Conservation (phyloP, 2,888 invertebrate genomes). For the Phaedon cochleariae region DNA sequence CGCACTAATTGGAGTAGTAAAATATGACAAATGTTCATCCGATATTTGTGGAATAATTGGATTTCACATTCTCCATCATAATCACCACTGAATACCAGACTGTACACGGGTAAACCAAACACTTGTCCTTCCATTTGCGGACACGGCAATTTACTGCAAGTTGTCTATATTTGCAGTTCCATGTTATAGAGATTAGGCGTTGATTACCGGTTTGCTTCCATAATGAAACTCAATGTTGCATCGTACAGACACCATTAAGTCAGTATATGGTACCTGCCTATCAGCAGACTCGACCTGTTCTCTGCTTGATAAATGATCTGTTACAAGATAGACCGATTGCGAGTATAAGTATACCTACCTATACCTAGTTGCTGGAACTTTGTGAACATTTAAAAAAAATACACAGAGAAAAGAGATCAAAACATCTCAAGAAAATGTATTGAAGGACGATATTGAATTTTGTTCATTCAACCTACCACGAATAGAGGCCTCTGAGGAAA, state of each 20-base stretch:
- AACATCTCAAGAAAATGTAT: too few relatives aligned
- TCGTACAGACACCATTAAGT: constrained; percentile 31
- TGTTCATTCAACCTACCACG: too few relatives aligned
- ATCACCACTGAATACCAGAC: constrained; percentile 6
- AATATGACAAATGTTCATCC: too few relatives aligned
- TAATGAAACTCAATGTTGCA: constrained; percentile 33
- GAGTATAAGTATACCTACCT: too few relatives aligned
- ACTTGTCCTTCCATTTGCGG: constrained; percentile 25
- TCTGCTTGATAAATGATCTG: constrained; percentile 35
- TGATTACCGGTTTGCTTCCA: constrained; percentile 31
- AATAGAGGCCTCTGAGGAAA: too few relatives aligned
- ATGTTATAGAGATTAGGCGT: constrained; percentile 31
- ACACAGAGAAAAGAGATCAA: too few relatives aligned
- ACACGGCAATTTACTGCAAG: constrained; percentile 24
- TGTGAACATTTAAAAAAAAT: too few relatives aligned
- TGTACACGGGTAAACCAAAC: constrained; percentile 9
- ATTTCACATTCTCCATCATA: constrained; percentile 5
- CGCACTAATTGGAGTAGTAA: too few relatives aligned
- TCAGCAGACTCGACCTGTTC: constrained; percentile 26
- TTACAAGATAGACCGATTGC: constrained; percentile 29
- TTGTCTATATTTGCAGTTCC: constrained; percentile 36
- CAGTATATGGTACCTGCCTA: constrained; percentile 32
- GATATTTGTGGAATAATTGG: not conserved
- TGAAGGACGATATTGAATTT: too few relatives aligned
- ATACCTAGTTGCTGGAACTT: too few relatives aligned